Conservation (phyloP, 2,888 invertebrate species). For the Eubasilissa splendida region DNA sequence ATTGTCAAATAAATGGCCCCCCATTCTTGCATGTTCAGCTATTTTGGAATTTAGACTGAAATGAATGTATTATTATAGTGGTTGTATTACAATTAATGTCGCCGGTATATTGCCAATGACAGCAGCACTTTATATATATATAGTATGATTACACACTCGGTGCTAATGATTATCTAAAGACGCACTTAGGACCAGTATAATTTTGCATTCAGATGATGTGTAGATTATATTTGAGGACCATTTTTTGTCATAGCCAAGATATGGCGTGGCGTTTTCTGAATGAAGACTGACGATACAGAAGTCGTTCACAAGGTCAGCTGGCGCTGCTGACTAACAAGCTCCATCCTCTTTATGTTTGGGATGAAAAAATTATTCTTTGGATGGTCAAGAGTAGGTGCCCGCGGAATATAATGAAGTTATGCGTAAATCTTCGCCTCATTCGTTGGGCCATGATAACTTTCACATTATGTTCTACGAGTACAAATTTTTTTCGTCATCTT, state of each 20-base stretch:
- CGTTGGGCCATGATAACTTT: no score
- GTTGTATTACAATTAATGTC: background rate
- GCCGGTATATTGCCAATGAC: no score
- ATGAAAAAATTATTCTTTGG: background rate
- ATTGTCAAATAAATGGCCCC: no score
- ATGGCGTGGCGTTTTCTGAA: conserved; percentile 28
- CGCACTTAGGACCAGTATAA: background rate
- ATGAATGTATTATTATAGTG: background rate
- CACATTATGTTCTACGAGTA: no score
- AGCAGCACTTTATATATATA: no score
- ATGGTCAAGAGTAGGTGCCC: no score
- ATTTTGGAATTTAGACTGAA: background rate
- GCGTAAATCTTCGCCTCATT: no score
- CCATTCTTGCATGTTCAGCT: no score
- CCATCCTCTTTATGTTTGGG: conserved; percentile 22
- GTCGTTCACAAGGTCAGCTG: conserved; percentile 8
- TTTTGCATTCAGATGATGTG: background rate
- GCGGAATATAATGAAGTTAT: no score
- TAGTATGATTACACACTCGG: background rate
- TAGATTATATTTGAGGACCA: background rate
- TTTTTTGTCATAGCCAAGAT: conserved; percentile 18
- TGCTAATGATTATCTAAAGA: no score
- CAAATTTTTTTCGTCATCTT: no score
- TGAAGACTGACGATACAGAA: conserved; percentile 29
- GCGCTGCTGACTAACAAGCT: conserved; percentile 3